Evolutionary conservation across 2,888 invertebrate genomes (phyloP), one percentile per base, ranked within the genome.

Genomic region (Melipona beecheii): DNA sequence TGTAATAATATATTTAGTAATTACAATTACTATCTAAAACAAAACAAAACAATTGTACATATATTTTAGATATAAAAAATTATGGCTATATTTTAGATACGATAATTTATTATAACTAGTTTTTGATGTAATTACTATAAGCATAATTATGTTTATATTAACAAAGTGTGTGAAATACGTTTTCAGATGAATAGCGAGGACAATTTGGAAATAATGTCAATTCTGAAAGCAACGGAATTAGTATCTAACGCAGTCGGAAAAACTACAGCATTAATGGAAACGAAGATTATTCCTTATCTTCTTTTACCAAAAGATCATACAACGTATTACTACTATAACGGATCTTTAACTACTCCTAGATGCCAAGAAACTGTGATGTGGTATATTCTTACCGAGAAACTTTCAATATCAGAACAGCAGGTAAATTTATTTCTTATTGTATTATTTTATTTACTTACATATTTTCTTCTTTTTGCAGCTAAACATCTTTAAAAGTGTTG

Each of bases 341-440:
- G 97, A 0, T 97, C 97, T 0, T 94, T 97, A 86, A 97, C 97
- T 4, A 97, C 97, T 0, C 97, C 97, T 17, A 95, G 95, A 66
- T 97, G 97, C 92, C 96, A 96, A 74, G 97, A 97, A 93, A 95
- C 95, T 0, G 97, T 97, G n/a, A 95, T 96, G 6, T 97, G 97
- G 92, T 96, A 97, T 49, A 95, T 97, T 3, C 94, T 96, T 78
- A 95, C 95, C 0, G 95, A 96, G 50, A 95, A 95, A 36, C 93
- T 95, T 66, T 95, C 95, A 1, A 94, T 96, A 66, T 96, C 96
- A 0, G 94, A 95, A 36, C 89, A 93, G 21, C 95, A 95, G 94
- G 96, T 95, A 88, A 87, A 83, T 90, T 13, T 15, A 17, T 43
- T n/a, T 0, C 24, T 36, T 21, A 24, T 43, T 43, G 9, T 43